Evolutionary conservation across 2,797 vertebrate genomes (phyloP), one percentile per base, ranked within the genome.

Genomic region (Phylloscopus collybita): DNA sequence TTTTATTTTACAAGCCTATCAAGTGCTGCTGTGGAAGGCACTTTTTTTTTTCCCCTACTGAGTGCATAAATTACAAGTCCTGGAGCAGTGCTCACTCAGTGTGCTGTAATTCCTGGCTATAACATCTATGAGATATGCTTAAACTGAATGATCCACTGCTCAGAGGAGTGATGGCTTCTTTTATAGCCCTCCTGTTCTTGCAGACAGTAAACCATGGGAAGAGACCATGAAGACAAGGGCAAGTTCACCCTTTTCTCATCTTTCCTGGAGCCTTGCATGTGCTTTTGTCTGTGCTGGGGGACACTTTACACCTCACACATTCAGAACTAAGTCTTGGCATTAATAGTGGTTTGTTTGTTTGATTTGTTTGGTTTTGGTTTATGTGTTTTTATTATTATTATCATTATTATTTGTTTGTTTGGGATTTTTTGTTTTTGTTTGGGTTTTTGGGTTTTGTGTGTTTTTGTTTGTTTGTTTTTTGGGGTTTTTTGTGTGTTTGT

Each of bases 1-100:
- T 95, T 79, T 86, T 54, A 70, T 86, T 94, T 88, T 90, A 62
- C 32, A 86, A 66, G 26, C 59, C 61, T 83, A 72, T 87, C 76
- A 45, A 51, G 36, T 78, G 32, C 56, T 79, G 51, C 59, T 80
- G 17, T 19, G 40, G 47, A 74, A 82, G n/a, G 73, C 50, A 45
- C 26, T 50, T 72, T 57, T 72, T 34, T 34, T 34, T 34, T 87
- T 91, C 14, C 51, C 23, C 23, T 50, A 4, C 26, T 26, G 40
- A 81, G 51, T 45, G 47, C 62, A 86, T 92, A 90, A 91, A 94
- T 79, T 79, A 32, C 70, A 69, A 27, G 45, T 86, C 49, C 64
- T 76, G 66, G 70, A 84, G 23, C 73, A 81, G 45, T 21, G 17
- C 21, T 75, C 3, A 3, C 21, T 75, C 3, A 3, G 14, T 69